These are phyloP conservation scores for Rhineura floridana DNA, from an alignment of 2,113 vertebrate species.

Conservation along the genomic window DNA sequence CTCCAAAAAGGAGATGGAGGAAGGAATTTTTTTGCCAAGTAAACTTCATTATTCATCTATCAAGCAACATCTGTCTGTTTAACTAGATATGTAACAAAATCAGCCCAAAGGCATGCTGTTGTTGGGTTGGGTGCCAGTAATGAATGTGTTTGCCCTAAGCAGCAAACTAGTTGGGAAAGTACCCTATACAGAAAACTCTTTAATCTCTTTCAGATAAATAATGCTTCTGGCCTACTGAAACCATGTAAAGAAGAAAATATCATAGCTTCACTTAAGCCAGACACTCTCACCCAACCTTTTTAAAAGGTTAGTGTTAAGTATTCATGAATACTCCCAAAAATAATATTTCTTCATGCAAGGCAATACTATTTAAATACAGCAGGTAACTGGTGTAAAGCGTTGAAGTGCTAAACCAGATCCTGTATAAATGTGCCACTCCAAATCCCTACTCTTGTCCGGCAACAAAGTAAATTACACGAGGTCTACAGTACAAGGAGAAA, in stretches of 20 bases:
- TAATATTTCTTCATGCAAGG: neutral
- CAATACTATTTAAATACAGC: neutral
- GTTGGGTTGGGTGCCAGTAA: neutral
- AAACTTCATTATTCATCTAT: neutral
- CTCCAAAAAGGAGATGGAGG: neutral
- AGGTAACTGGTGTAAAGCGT: neutral
- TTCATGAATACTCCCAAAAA: neutral
- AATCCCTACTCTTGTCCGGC: neutral
- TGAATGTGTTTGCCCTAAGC: neutral
- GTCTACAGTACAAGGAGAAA: neutral
- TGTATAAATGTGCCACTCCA: neutral
- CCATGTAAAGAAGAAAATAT: neutral
- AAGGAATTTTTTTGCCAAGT: neutral
- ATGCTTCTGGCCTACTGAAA: constrained; percentile 6
- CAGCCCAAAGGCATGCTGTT: neutral
- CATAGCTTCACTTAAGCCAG: neutral
- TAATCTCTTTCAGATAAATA: neutral
- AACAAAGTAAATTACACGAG: neutral
- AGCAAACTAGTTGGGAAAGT: constrained; percentile 11
- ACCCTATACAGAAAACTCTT: constrained; percentile 10
- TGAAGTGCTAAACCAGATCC: neutral
- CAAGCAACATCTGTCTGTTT: neutral
- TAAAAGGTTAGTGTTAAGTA: neutral
- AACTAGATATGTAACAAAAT: neutral
- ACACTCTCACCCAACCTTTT: neutral